Conservation (phyloP, 2,797 vertebrate genomes). For the Eleutherodactylus coqui region DNA sequence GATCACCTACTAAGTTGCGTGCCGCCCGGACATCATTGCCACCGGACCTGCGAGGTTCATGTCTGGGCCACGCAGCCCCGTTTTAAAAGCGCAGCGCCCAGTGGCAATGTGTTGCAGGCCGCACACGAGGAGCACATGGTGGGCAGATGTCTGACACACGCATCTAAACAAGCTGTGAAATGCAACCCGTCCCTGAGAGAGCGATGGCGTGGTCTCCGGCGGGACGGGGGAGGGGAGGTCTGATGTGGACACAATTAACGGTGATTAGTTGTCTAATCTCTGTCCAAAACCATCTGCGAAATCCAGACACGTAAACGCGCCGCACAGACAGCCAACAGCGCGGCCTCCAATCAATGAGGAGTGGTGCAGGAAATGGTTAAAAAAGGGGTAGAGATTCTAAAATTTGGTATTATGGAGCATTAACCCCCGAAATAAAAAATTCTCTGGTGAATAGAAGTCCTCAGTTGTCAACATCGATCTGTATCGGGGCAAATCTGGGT, state of each 20-base stretch:
- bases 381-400: neutral
- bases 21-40: conserved; percentile 6
- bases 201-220: neutral
- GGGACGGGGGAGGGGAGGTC: neutral
- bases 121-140: conserved; percentile 20
- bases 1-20: conserved; percentile 70
- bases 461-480: neutral
- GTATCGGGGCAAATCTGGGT: neutral
- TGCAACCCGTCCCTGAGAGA: conserved; percentile 14
- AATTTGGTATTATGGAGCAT: neutral
- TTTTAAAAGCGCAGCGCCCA: neutral
- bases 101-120: neutral
- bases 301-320: neutral
- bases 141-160: conserved; percentile 16
- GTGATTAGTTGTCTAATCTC: conserved; percentile 31
- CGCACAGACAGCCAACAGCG: neutral
- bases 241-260: conserved; percentile 16
- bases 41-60: conserved; percentile 25
- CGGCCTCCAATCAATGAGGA: neutral
- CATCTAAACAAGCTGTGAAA: conserved; percentile 47
- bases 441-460: neutral
- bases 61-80: conserved; percentile 5
- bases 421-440: neutral
- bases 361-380: neutral
- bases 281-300: conserved; percentile 16